Conservation (phyloP, 2,888 invertebrate species). For the Melanostoma scalare region DNA sequence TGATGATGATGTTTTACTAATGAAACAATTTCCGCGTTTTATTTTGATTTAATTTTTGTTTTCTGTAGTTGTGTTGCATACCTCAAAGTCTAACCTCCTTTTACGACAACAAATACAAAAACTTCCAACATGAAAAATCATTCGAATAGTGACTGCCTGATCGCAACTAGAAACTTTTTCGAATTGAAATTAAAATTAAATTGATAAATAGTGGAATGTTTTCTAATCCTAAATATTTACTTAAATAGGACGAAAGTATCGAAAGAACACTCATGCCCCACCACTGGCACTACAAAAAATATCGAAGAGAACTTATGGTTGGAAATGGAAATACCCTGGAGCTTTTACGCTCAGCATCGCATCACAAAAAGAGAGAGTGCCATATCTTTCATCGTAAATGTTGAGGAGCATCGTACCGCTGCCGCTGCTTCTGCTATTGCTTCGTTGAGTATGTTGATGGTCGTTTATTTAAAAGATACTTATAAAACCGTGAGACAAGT, state of each 20-base stretch:
- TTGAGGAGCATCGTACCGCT: constrained; percentile 41
- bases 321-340: constrained; percentile 28
- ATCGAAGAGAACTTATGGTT: background rate
- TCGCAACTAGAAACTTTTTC: no score
- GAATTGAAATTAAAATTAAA: no score
- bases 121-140: no score
- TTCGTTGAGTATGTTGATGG: constrained; percentile 47
- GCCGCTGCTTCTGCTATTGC: constrained; percentile 13
- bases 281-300: background rate
- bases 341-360: constrained; percentile 57
- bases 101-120: no score
- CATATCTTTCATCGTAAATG: constrained; percentile 45
- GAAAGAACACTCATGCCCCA: background rate
- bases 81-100: no score
- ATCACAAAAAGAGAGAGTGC: constrained; percentile 31
- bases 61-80: no score
- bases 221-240: background rate
- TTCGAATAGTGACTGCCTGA: no score
- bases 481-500: constrained; percentile 64
- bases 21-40: no score
- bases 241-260: background rate
- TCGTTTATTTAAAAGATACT: constrained; percentile 66
- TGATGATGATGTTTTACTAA: no score
- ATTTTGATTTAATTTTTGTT: no score
- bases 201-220: no score